Evolutionary conservation across 1,140 invertebrate species (phyloP), one percentile per base, ranked within the genome.

Genomic region (Aporrectodea caliginosa): DNA sequence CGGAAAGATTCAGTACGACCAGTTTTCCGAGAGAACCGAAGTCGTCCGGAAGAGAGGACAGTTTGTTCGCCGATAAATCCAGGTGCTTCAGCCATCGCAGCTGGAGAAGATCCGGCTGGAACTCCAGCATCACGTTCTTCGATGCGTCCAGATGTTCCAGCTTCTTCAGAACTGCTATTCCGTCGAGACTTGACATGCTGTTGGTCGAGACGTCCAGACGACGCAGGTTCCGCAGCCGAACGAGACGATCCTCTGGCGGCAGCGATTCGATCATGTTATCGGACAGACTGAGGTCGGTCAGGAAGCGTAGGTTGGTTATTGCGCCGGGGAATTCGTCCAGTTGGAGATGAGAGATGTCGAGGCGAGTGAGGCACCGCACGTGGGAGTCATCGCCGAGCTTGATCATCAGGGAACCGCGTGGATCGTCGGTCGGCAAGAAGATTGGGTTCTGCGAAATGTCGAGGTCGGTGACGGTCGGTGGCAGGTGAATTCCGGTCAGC

Each of bases 311-410:
- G 78, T 86, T 85, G 76, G 85, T 85, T 27, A 87, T 85, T 31
- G 80, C 84, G 70, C n/a, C 16, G 1, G 86, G 86, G 12, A 87
- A 79, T 75, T 86, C 87, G 6, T 86, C 85, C 74, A 88, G 79
- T 0, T 82, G 81, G 0, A 87, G 80, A 35, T 83, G 83, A 75
- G 83, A 84, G 33, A 87, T 72, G 43, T 85, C 82, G 33, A 88
- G 79, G 33, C 81, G 81, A 0, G 84, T 85, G 35, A 88, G 77
- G 0, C 83, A 71, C 16, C 71, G 33, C 22, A 85, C 78, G 78
- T 87, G 86, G 34, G 85, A 84, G 78, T 86, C 86, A 74, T 86
- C 84, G 0, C 85, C 86, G 77, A 87, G 85, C 29, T 84, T 82
- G 43, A 84, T 82, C 31, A 87, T 79, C 6, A 83, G 79, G 27